Conservation (phyloP, 2,797 vertebrate species). For the Enteromius treurensis region DNA sequence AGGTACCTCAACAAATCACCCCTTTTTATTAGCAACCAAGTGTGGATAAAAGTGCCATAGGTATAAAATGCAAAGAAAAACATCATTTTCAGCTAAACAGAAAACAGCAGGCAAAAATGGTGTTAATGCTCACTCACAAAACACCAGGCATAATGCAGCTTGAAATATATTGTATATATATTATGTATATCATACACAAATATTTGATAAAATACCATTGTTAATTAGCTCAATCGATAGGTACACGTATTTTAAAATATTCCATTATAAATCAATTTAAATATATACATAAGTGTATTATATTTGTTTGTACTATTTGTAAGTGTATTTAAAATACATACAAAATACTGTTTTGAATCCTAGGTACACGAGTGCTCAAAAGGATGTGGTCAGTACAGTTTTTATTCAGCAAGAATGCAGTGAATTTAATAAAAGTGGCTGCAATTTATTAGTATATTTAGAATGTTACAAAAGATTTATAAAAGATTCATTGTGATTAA, state of each 20-base stretch:
- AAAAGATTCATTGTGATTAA: no score
- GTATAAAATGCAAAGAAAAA: not conserved
- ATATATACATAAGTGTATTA: not conserved
- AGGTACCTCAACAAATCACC: slow-evolving; percentile 48
- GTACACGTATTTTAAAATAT: not conserved
- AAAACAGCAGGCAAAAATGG: not conserved
- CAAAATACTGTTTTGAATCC: not conserved
- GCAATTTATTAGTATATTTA: not conserved
- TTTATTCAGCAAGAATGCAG: not conserved
- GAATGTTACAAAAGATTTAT: not conserved
- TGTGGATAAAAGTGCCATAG: not conserved
- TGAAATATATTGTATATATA: not conserved
- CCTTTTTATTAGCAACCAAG: not conserved
- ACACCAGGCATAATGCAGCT: not conserved
- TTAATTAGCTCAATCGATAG: not conserved
- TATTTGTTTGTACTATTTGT: not conserved
- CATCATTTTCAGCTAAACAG: not conserved
- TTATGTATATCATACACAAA: not conserved
- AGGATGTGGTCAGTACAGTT: not conserved
- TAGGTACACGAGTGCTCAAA: not conserved
- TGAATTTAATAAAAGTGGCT: not conserved
- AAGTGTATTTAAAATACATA: not conserved
- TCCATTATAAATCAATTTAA: not conserved
- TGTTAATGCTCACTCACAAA: not conserved
- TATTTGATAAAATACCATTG: not conserved